phyloP scores from a whole-genome alignment of 1,140 invertebrate genomes.

The Chrysopa pallens region DNA sequence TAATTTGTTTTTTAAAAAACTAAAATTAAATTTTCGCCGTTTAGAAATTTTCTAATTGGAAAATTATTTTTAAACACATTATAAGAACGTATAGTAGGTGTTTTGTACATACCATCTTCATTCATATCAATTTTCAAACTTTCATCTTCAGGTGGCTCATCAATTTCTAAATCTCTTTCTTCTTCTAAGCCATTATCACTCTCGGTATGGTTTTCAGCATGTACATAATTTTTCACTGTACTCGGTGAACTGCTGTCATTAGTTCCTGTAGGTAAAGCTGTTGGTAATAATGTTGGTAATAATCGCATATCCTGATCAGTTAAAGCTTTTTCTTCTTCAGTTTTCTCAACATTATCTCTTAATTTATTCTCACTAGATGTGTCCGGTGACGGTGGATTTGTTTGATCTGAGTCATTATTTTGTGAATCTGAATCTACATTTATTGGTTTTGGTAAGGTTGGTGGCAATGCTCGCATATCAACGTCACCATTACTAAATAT shows the following conservation, averaged over 20 bases:
- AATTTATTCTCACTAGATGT: background rate
- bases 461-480: conserved; percentile 19
- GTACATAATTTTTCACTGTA: background rate
- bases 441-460: conserved; percentile 1
- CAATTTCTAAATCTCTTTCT: background rate
- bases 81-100: too few relatives aligned
- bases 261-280: too few relatives aligned
- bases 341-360: background rate
- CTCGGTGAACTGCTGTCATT: too few relatives aligned
- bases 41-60: too few relatives aligned
- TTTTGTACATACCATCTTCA: background rate
- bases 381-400: background rate
- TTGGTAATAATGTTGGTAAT: background rate
- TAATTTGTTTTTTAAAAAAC: too few relatives aligned
- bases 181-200: background rate
- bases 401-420: background rate
- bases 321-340: background rate
- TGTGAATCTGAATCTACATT: background rate
- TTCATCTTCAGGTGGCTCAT: background rate
- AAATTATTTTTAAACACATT: too few relatives aligned
- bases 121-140: background rate
- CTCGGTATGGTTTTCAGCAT: background rate
- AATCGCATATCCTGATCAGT: background rate
- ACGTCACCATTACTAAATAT: conserved; percentile 19
- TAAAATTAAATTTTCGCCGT: background rate